phyloP scores from a whole-genome alignment of 37 sponge, comb jelly and placozoan genomes.

The Sycon ciliatum region DNA sequence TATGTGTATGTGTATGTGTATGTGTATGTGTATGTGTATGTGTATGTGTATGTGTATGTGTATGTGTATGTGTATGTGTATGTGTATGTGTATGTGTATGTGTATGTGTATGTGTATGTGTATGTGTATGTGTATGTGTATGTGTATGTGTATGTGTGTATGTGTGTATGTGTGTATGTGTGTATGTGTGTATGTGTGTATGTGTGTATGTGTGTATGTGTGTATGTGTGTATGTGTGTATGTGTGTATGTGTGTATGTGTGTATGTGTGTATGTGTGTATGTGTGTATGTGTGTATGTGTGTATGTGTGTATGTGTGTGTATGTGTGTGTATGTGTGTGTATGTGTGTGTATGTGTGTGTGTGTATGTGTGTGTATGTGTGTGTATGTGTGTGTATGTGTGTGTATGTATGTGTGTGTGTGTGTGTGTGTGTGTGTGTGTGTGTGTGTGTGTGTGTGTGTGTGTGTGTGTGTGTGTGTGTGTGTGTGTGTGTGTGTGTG shows the following conservation, averaged over 20 bases:
- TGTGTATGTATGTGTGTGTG: neutral
- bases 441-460: slow-evolving; percentile 5
- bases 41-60: neutral
- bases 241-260: neutral
- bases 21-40: neutral
- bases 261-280: neutral
- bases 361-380: neutral
- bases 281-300: neutral
- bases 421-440: neutral
- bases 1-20: neutral
- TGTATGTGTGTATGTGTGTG: neutral
- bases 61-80: neutral
- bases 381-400: neutral
- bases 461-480: slow-evolving; percentile 5
- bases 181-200: neutral
- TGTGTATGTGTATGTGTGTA: neutral
- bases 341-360: neutral
- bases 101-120: neutral
- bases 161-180: neutral
- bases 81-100: neutral
- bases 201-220: neutral
- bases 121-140: neutral
- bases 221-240: neutral
- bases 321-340: neutral
- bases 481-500: slow-evolving; percentile 5